phyloP scores from a whole-genome alignment of 2,888 invertebrate genomes.

The Drosophila hawaiiensis region DNA sequence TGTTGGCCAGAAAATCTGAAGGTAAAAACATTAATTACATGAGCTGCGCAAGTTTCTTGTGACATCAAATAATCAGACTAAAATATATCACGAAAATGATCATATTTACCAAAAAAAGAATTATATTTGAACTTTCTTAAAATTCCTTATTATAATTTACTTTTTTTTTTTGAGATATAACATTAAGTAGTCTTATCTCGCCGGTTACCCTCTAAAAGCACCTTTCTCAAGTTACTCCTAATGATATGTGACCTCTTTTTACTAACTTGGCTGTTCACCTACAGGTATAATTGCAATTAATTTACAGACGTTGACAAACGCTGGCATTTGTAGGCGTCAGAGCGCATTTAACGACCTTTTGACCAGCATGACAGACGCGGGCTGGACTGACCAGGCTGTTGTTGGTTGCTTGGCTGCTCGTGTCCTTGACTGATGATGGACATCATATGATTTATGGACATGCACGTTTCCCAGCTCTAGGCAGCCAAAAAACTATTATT shows the following conservation, averaged over 20 bases:
- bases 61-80: background rate
- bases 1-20: conserved; percentile 44
- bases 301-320: conserved; percentile 35
- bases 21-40: conserved; percentile 21
- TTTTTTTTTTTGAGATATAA: background rate
- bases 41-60: conserved; percentile 11
- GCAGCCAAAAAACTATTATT: conserved; percentile 20
- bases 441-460: conserved; percentile 52
- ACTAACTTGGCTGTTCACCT: conserved; percentile 1
- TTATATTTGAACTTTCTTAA: background rate
- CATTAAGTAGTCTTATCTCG: background rate
- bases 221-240: background rate
- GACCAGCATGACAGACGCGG: conserved; percentile 18
- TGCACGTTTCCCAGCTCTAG: conserved; percentile 4
- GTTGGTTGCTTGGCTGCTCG: conserved; percentile 12
- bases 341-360: conserved; percentile 29
- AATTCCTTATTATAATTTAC: background rate
- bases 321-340: conserved; percentile 25
- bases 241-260: background rate
- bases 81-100: background rate
- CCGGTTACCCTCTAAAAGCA: background rate
- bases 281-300: conserved; percentile 32
- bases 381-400: background rate
- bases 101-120: accelerated
- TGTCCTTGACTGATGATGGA: conserved; percentile 55